Percentiles rank a stretch among this genome's conserved stretches.
Evolutionary conservation across 1,140 invertebrate genomes (phyloP).

Genomic region (Pseudomyrmex pallidus): DNA sequence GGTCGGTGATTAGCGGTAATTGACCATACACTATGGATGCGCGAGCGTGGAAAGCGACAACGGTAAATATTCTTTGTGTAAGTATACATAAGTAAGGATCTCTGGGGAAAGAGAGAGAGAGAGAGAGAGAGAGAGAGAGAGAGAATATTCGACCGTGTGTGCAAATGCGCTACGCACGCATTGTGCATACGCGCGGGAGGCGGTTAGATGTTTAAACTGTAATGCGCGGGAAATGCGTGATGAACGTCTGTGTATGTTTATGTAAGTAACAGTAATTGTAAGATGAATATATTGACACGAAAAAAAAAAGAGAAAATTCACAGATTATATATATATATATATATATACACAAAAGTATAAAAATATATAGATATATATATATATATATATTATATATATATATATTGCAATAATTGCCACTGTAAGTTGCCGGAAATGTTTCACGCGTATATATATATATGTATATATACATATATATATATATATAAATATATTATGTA

Average conservation of each 20-base stretch:
- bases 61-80: constrained; percentile 51
- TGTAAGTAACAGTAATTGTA: constrained; percentile 60
- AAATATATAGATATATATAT: constrained; percentile 42
- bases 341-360: constrained; percentile 6
- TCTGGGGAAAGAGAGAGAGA: not conserved
- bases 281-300: constrained; percentile 53
- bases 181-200: constrained; percentile 2
- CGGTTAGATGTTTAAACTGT: constrained; percentile 50
- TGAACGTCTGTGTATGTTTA: constrained; percentile 53
- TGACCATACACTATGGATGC: constrained; percentile 47
- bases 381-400: constrained; percentile 56
- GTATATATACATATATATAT: constrained; percentile 49
- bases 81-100: constrained; percentile 45
- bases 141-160: constrained; percentile 29
- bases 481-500: constrained; percentile 38
- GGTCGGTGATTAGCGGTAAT: constrained; percentile 44
- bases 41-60: constrained; percentile 27
- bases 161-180: constrained; percentile 26
- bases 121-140: not conserved
- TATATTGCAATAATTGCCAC: constrained; percentile 67
- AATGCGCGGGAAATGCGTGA: constrained; percentile 42
- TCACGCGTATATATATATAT: constrained; percentile 56
- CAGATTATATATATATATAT: constrained; percentile 62
- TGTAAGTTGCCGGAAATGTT: constrained; percentile 60
- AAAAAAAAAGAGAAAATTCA: constrained; percentile 46